Conservation (phyloP, 2,797 vertebrate species). For the Bradypodion pumilum region DNA sequence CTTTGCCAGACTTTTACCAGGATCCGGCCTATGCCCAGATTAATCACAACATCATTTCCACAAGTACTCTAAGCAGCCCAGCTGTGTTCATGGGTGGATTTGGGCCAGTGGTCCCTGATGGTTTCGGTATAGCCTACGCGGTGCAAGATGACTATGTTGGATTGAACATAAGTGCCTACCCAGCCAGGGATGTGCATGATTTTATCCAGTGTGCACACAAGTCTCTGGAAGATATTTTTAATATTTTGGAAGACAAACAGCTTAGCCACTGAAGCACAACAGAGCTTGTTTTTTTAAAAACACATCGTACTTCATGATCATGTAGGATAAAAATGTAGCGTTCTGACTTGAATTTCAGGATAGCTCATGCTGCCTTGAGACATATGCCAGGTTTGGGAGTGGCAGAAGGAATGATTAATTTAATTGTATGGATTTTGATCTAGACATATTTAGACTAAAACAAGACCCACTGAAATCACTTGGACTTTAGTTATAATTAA, state of each 20-base stretch:
- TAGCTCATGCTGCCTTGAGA: background rate
- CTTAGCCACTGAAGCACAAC: conserved; percentile 64
- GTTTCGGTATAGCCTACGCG: conserved; percentile 89
- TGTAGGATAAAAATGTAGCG: background rate
- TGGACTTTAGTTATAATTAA: background rate
- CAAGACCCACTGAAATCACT: background rate
- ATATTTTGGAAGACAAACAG: conserved; percentile 85
- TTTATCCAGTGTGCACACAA: conserved; percentile 89
- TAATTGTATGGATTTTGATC: background rate
- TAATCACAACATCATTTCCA: conserved; percentile 97
- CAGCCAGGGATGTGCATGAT: conserved; percentile 82
- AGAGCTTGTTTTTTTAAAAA: background rate
- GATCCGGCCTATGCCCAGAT: conserved; percentile 88
- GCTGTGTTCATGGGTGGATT: conserved; percentile 90
- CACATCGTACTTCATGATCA: background rate
- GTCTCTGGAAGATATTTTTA: conserved; percentile 92
- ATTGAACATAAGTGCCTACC: conserved; percentile 90
- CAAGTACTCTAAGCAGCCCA: conserved; percentile 90
- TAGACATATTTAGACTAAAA: background rate
- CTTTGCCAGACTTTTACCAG: conserved; percentile 82
- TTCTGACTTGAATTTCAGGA: background rate
- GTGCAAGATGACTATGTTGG: conserved; percentile 92
- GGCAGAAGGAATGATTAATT: background rate
- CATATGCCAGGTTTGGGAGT: background rate
- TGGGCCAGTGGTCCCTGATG: conserved; percentile 92